Conservation (phyloP, 2,888 invertebrate genomes). For the Mantis religiosa region DNA sequence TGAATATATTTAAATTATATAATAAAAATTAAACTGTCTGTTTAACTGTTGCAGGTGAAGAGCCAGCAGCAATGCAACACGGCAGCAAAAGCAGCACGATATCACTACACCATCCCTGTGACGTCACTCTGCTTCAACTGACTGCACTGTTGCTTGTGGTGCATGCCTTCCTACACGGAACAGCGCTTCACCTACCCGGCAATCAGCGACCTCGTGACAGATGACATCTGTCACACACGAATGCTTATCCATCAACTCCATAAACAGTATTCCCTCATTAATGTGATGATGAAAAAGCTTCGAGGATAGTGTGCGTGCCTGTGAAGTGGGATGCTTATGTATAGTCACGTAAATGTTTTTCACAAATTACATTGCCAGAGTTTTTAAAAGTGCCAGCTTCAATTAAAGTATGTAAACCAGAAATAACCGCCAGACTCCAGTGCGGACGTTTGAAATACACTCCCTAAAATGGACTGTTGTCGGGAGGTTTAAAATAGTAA, state of each 20-base stretch:
- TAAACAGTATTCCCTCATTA: background rate
- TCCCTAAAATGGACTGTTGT: too few species aligned
- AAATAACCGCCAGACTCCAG: too few species aligned
- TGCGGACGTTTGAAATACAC: too few species aligned
- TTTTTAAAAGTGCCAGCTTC: background rate
- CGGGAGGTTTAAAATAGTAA: too few species aligned
- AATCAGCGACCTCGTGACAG: background rate
- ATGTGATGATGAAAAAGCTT: background rate
- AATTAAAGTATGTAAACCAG: background rate
- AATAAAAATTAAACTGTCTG: too few species aligned
- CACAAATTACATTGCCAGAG: background rate
- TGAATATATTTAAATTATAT: too few species aligned
- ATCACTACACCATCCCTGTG: background rate
- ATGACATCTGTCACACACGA: background rate
- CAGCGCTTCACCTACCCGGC: background rate
- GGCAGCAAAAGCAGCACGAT: constrained; percentile 49
- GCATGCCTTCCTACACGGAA: background rate
- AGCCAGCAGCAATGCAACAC: constrained; percentile 70
- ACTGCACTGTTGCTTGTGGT: background rate
- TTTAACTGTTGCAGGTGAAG: constrained; percentile 55
- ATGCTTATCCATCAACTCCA: background rate
- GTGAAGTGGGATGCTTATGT: background rate
- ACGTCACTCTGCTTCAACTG: background rate
- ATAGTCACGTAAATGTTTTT: background rate
- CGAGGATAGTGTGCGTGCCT: background rate